These are phyloP conservation scores for Elanus axillaris DNA, from an alignment of 2,113 vertebrate genomes.

Conservation along the genomic window DNA sequence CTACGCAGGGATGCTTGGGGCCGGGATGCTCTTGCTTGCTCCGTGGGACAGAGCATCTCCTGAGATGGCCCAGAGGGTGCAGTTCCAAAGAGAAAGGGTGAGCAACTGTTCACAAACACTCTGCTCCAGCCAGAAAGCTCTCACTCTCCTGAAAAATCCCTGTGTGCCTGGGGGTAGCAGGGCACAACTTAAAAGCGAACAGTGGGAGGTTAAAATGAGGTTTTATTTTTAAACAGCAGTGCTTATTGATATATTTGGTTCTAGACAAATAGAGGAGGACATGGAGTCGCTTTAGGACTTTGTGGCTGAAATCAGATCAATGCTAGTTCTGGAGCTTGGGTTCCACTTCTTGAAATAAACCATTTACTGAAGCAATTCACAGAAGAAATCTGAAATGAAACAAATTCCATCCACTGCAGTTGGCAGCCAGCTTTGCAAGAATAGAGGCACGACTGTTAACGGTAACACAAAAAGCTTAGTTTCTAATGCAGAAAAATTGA, in stretches of 20 bases:
- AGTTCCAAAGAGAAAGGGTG: background rate
- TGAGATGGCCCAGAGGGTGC: background rate
- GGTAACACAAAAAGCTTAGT: background rate
- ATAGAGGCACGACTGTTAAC: background rate
- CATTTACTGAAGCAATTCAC: background rate
- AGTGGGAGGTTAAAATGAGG: background rate
- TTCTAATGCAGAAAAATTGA: background rate
- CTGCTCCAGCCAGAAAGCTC: background rate
- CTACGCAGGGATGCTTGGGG: background rate
- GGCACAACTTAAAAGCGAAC: background rate
- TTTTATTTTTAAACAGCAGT: background rate
- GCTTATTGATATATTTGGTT: background rate
- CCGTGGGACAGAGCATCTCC: background rate
- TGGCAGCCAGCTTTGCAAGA: background rate
- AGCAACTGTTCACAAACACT: background rate
- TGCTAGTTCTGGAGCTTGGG: background rate
- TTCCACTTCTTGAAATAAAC: background rate
- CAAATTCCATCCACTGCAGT: background rate
- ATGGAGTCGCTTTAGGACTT: accelerated
- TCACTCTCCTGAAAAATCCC: background rate
- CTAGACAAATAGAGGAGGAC: background rate
- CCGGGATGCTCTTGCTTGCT: background rate
- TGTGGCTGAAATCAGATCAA: background rate
- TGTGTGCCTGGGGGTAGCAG: background rate
- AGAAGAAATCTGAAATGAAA: background rate